Evolutionary conservation across 2,797 vertebrate species (phyloP).

Genomic region (Molossus molossus): DNA sequence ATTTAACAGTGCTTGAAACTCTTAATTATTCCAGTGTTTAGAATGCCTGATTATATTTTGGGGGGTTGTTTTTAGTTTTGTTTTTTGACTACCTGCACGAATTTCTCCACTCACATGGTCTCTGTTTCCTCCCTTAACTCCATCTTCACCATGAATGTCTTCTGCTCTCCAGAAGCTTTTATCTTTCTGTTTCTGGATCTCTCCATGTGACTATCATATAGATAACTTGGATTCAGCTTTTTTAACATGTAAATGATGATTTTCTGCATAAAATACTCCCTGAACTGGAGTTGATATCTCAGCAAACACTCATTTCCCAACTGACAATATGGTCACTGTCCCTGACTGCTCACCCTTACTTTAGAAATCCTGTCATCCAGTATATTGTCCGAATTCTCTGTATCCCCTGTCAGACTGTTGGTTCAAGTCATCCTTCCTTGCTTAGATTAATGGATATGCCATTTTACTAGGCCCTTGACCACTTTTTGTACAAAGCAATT

Average conservation of each 20-base stretch:
- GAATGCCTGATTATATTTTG: not conserved
- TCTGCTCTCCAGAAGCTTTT: not conserved
- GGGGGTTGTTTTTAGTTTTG: not conserved
- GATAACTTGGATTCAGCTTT: not conserved
- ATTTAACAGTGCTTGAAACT: not conserved
- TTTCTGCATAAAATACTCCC: not conserved
- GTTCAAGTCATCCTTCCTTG: not conserved
- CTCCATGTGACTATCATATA: not conserved
- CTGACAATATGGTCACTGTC: not conserved
- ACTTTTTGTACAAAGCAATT: slow-evolving; percentile 15
- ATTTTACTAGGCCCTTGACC: not conserved
- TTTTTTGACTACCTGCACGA: not conserved
- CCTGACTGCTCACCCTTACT: not conserved
- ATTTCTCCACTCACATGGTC: not conserved
- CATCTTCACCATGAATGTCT: not conserved
- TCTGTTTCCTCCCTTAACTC: not conserved
- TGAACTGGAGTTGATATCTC: not conserved
- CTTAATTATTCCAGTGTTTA: not conserved
- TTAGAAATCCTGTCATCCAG: not conserved
- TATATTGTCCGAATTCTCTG: not conserved
- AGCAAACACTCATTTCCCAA: not conserved
- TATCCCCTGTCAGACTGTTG: not conserved
- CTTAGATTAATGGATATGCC: not conserved
- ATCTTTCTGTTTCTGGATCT: not conserved
- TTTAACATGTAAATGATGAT: not conserved